Evolutionary conservation across 1,140 invertebrate species (phyloP).

Genomic region (Lasioglossum baleicum): DNA sequence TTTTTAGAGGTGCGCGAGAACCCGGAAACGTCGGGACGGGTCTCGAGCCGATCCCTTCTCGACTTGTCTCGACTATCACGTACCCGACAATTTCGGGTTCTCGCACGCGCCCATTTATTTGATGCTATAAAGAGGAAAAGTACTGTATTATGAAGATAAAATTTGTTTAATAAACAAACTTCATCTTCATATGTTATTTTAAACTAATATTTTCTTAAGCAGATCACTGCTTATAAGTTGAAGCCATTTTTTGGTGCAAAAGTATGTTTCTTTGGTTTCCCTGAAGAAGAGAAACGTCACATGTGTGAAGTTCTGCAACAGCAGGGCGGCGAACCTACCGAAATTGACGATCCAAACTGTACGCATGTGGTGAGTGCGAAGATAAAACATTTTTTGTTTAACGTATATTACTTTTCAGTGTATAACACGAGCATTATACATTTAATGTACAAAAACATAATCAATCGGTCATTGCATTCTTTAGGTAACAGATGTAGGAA

Average conservation of each 20-base stretch:
- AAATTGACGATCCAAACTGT: constrained; percentile 88
- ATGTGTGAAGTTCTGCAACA: constrained; percentile 93
- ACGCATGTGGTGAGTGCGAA: constrained; percentile 92
- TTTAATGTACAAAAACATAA: background rate
- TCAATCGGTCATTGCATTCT: constrained; percentile 44
- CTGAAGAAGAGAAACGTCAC: constrained; percentile 91
- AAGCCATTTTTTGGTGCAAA: constrained; percentile 93
- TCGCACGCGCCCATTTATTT: too few species aligned
- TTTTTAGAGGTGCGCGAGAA: too few species aligned
- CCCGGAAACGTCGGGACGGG: too few species aligned
- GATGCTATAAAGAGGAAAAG: too few species aligned
- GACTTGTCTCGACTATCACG: too few species aligned
- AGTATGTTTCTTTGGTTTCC: constrained; percentile 94
- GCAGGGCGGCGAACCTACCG: constrained; percentile 90
- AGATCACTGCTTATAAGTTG: constrained; percentile 83
- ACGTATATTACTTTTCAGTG: constrained; percentile 21
- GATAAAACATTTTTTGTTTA: constrained; percentile 20
- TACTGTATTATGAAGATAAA: too few species aligned
- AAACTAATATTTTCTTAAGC: constrained; percentile 26
- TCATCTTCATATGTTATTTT: background rate
- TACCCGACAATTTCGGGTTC: too few species aligned
- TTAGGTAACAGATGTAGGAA: constrained; percentile 69
- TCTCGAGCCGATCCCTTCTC: too few species aligned
- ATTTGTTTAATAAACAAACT: too few species aligned
- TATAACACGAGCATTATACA: constrained; percentile 4